Conservation (phyloP, 2,797 vertebrate genomes). For the Artibeus lituratus region DNA sequence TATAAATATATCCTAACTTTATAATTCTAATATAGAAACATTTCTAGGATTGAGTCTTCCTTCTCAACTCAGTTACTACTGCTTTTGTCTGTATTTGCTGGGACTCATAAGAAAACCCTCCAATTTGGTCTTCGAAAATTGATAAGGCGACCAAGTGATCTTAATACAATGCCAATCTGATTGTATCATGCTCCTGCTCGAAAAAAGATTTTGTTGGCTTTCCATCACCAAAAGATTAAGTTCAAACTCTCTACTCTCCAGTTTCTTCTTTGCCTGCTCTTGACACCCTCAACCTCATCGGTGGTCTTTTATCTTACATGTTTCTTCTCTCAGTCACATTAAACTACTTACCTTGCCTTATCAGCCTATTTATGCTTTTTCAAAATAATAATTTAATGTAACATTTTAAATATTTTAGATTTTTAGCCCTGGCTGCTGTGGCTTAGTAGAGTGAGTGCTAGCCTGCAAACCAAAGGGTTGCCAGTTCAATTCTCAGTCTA, state of each 20-base stretch:
- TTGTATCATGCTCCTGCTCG: background rate
- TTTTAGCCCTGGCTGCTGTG: background rate
- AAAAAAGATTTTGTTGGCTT: background rate
- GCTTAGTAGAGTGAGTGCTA: too few relatives aligned
- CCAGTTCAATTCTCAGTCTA: too few relatives aligned
- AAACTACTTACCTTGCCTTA: background rate
- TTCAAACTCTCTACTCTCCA: background rate
- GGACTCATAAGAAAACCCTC: background rate
- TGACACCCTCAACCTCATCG: background rate
- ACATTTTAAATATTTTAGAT: background rate
- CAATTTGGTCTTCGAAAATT: background rate
- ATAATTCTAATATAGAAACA: background rate
- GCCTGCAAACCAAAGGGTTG: too few relatives aligned
- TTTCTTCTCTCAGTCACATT: background rate
- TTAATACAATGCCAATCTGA: background rate
- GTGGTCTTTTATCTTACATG: background rate
- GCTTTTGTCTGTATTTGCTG: slow-evolving; percentile 3
- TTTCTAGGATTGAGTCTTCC: background rate
- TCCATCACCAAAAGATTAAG: background rate
- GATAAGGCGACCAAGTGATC: background rate
- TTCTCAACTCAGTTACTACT: background rate
- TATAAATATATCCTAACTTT: background rate
- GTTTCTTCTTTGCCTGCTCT: background rate
- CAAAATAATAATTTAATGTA: background rate
- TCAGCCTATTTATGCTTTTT: background rate